Evolutionary conservation across 2,888 invertebrate species (phyloP).

Genomic region (Drosophila bunnanda): DNA sequence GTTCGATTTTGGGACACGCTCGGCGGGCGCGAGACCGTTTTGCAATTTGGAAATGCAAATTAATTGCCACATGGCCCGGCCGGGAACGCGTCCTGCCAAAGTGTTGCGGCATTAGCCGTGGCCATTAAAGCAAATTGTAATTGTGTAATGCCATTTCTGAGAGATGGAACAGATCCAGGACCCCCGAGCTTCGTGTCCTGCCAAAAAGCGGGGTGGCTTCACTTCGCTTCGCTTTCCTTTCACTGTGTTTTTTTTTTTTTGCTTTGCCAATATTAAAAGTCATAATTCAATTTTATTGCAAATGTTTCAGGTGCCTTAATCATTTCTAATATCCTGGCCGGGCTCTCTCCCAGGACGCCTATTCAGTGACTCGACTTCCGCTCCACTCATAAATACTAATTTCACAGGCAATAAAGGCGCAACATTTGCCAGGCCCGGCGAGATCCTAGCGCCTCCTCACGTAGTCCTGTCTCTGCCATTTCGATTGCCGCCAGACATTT

Average conservation of each 20-base stretch:
- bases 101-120: constrained; percentile 34
- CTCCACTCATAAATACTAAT: constrained; percentile 84
- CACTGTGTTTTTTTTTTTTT: background rate
- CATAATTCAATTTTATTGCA: constrained; percentile 84
- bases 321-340: constrained; percentile 81
- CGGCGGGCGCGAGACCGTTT: constrained; percentile 45
- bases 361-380: constrained; percentile 53
- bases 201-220: constrained; percentile 11
- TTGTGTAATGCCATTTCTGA: constrained; percentile 56
- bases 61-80: constrained; percentile 81
- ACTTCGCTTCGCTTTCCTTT: background rate
- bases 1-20: constrained; percentile 75
- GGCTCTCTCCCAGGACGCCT: constrained; percentile 36
- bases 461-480: constrained; percentile 55
- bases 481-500: constrained; percentile 73
- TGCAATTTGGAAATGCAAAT: constrained; percentile 83
- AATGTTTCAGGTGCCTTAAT: constrained; percentile 83
- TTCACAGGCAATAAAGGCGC: constrained; percentile 84
- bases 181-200: constrained; percentile 11
- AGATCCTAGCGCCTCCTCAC: constrained; percentile 49
- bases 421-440: constrained; percentile 75
- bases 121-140: constrained; percentile 79
- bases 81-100: constrained; percentile 41
- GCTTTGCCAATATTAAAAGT: constrained; percentile 76
- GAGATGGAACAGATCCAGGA: constrained; percentile 11